Percentiles rank a stretch among this genome's conserved stretches.
Evolutionary conservation across 2,888 invertebrate species (phyloP).

Genomic region (Monopis laevigella): DNA sequence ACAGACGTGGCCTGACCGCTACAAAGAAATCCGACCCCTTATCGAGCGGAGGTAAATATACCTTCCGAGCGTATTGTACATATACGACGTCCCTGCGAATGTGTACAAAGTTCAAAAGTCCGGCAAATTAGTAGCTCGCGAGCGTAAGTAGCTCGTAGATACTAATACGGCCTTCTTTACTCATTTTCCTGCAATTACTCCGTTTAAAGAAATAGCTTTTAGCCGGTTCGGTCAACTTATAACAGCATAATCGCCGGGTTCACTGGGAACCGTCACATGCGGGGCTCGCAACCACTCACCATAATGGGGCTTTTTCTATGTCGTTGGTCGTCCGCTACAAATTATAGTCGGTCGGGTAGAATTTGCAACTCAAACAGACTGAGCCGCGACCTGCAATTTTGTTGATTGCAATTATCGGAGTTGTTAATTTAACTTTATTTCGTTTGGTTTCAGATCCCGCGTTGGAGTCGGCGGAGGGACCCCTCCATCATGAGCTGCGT

Average conservation of each 20-base stretch:
- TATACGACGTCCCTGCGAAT: no score
- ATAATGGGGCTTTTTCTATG: no score
- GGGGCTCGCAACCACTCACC: no score
- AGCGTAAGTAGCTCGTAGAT: no score
- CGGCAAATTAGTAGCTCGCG: no score
- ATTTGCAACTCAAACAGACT: constrained; percentile 35
- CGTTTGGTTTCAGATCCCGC: constrained; percentile 6
- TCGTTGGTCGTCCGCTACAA: no score
- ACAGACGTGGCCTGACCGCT: no score
- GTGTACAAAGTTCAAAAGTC: no score
- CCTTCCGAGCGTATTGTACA: no score
- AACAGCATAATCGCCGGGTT: constrained; percentile 3
- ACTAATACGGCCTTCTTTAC: constrained; percentile 1
- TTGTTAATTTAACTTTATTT: constrained; percentile 22
- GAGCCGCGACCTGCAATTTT: constrained; percentile 26
- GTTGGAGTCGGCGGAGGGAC: constrained; percentile 7
- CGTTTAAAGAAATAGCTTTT: background rate
- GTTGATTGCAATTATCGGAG: constrained; percentile 30
- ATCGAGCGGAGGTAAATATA: no score
- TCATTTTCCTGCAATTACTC: constrained; percentile 5
- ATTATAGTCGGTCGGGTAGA: constrained; percentile 20
- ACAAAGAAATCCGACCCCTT: no score
- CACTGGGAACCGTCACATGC: constrained; percentile 6
- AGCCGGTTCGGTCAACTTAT: background rate
- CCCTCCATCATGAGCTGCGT: background rate